Base-by-base conservation (phyloP, 2,113 vertebrate genomes). In the Trogon melanurus region DNA sequence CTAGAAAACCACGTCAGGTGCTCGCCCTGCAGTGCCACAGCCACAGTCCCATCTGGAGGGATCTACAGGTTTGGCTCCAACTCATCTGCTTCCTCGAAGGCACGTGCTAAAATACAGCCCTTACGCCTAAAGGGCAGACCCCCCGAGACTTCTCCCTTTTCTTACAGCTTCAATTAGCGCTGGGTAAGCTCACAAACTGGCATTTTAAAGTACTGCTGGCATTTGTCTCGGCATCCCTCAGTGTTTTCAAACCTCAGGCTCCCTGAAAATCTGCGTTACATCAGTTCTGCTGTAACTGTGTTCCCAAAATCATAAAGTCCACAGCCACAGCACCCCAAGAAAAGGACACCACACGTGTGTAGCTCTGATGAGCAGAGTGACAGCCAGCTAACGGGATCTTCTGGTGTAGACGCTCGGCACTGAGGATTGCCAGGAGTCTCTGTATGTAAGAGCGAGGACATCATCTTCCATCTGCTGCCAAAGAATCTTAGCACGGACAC, bases 291-390 rank as follows among this genome's bases (percentile, higher is more conserved):
- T 18, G 10, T 22, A 56, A 65, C 19, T 38, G 13, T 7, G 6
- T 41, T 74, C 79, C 61, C 53, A 78, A 41, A n/a, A 62, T 13
- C 38, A 53, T 17, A 51, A 3, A 38, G 34, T 30, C 60, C n/a
- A 18, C 27, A 50, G 16, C 30, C 30, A 47, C 13, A 67, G 70
- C 18, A 57, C 32, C 25, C 19, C 47, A 44, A 27, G 32, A 22
- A 27, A 64, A 51, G 0, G 4, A 50, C 60, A 21, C 30, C 23
- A 3, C 1, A 7, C 7, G 32, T 9, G 30, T 27, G 26, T 7
- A 51, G 15, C 17, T 18, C 13, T 1, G 2, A 76, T 21, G 6
- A 69, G 34, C 45, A 76, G 36, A 26, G 36, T 4, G 13, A 32
- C 58, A 15, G 51, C 13, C 36, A 34, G 54, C 45, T 57, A 48